These are phyloP conservation scores for Athene noctua DNA, from an alignment of 2,113 vertebrate species.

Conservation along the genomic window DNA sequence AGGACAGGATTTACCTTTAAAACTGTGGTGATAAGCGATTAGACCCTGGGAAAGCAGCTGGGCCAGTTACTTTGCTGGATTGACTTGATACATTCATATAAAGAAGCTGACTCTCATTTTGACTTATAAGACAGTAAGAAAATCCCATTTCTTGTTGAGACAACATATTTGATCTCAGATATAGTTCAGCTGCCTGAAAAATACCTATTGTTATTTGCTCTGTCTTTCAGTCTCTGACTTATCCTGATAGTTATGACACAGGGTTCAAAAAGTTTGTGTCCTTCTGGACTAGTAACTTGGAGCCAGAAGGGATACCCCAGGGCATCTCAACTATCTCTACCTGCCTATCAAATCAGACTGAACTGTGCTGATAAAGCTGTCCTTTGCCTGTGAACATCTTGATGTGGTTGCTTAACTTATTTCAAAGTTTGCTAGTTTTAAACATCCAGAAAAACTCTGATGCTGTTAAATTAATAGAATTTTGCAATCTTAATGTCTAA, in stretches of 20 bases:
- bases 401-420: neutral
- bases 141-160: neutral
- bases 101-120: neutral
- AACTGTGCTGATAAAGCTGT: neutral
- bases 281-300: neutral
- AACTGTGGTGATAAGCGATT: neutral
- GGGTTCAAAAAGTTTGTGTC: neutral
- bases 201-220: neutral
- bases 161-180: neutral
- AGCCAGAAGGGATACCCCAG: neutral
- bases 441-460: neutral
- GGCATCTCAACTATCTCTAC: neutral
- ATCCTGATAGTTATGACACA: neutral
- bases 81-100: neutral
- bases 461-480: neutral
- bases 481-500: neutral
- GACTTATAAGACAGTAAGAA: neutral
- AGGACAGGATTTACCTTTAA: neutral
- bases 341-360: neutral
- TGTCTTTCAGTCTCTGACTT: neutral
- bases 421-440: neutral
- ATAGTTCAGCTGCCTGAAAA: neutral
- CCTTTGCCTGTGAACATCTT: neutral
- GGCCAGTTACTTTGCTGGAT: neutral
- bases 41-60: neutral